Evolutionary conservation across 2,113 vertebrate genomes (phyloP).

Genomic region (Sisor rabdophorus): DNA sequence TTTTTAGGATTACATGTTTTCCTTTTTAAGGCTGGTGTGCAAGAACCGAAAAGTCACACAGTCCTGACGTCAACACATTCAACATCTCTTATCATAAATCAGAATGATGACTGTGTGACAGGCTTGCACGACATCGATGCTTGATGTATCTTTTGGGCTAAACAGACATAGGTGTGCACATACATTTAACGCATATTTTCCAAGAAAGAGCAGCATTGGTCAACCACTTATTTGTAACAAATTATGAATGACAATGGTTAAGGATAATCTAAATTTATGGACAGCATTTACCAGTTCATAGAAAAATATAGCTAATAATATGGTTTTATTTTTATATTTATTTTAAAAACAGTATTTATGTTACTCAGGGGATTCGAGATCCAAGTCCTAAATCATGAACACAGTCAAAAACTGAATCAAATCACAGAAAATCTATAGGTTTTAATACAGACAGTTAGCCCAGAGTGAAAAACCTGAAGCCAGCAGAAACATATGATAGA

Average conservation of each 20-base stretch:
- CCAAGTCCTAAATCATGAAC: not conserved
- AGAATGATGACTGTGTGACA: not conserved
- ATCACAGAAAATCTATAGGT: not conserved
- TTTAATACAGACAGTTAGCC: not conserved
- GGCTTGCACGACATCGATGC: not conserved
- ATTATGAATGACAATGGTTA: not conserved
- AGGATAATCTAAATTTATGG: not conserved
- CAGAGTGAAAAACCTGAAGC: constrained; percentile 2
- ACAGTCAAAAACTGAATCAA: not conserved
- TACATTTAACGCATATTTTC: not conserved
- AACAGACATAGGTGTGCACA: not conserved
- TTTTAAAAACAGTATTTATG: not conserved
- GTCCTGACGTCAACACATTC: not conserved
- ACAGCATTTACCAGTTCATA: not conserved
- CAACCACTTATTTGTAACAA: not conserved
- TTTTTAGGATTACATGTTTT: not conserved
- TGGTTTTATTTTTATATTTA: not conserved
- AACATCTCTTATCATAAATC: not conserved
- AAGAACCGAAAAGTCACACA: not conserved
- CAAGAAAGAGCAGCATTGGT: not conserved
- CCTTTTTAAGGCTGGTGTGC: not conserved
- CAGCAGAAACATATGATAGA: not conserved
- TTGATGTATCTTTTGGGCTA: not conserved
- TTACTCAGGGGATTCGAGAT: not conserved
- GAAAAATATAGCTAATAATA: not conserved